Percentiles rank a stretch among this genome's conserved stretches.
phyloP scores from a whole-genome alignment of 2,113 vertebrate genomes.

The Paratilapia polleni region DNA sequence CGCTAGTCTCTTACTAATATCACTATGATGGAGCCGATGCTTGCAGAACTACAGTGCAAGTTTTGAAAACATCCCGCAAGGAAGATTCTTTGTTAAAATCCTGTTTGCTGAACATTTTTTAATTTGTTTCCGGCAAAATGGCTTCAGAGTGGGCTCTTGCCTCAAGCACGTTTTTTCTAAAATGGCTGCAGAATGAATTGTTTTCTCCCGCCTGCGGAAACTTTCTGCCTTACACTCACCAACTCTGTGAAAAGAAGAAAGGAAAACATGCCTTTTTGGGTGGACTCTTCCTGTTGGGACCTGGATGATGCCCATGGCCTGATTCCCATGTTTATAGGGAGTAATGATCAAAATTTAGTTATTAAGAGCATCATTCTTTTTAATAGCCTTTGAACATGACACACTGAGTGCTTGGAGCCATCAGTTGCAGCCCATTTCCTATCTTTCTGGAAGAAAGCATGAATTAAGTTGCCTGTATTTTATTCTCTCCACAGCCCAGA shows the following conservation, averaged over 20 bases:
- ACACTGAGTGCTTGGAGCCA: not conserved
- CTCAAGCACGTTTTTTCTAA: not conserved
- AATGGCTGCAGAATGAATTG: not conserved
- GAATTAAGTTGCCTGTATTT: slow-evolving; percentile 5
- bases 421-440: not conserved
- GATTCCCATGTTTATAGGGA: not conserved
- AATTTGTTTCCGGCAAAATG: accelerated
- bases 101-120: not conserved
- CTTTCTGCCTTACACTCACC: not conserved
- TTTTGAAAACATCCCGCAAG: not conserved
- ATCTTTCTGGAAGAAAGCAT: not conserved
- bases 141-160: not conserved
- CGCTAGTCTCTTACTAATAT: too few relatives aligned
- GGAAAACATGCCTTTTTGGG: too few relatives aligned
- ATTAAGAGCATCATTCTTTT: not conserved
- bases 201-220: not conserved
- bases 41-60: too few relatives aligned
- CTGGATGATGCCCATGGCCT: not conserved
- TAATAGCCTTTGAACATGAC: not conserved
- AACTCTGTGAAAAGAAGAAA: not conserved
- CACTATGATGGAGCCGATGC: too few relatives aligned
- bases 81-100: not conserved
- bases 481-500: slow-evolving; percentile 85
- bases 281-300: not conserved
- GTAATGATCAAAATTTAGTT: not conserved